Evolutionary conservation across 2,888 invertebrate species (phyloP), one percentile per base, ranked within the genome.

Genomic region (Agriopis marginaria): DNA sequence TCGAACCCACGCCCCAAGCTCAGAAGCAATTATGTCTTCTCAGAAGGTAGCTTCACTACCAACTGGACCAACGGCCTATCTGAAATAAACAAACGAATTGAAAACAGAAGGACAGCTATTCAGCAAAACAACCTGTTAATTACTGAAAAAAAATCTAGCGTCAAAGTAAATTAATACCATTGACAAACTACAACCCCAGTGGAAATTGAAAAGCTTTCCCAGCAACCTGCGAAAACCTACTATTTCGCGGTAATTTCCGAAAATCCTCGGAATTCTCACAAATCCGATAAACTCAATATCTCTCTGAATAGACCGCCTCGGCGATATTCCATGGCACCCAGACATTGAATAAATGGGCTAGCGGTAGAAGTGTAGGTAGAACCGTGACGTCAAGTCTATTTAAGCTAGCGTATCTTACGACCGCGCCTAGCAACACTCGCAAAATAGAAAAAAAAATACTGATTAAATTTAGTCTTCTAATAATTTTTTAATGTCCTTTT

Each of bases 311-410:
- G 64, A 73, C 51, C 53, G 66, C 53, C 74, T 70, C 62, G 73
- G 61, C 54, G 40, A 14, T 55, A 64, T 66, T 71, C 51, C 49
- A 61, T 74, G 82, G 79, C 81, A 82, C 81, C 82, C 60, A 68
- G 44, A 49, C 39, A 6, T 9, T 45, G 49, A 40, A 60, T 60
- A 40, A 14, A 47, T 12, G 0, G 7, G 17, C 45, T 44, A 58
- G 14, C 9, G 55, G 9, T 17, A 51, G 0, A 0, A n/a, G 6
- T 0, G 39, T 55, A 42, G 42, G n/a, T 42, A 55, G 44, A 42
- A n/a, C n/a, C 79, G 82, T 76, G 81, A 81, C 74, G 82, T 77
- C 63, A 63, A 66, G 49, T 5, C 32, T 32, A 32, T 5, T 32
- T 5, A 32, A 32, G 32, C 32, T 32, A 3, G 32, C 32, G 5